phyloP scores from a whole-genome alignment of 2,888 invertebrate species.

The Diabrotica balteata region DNA sequence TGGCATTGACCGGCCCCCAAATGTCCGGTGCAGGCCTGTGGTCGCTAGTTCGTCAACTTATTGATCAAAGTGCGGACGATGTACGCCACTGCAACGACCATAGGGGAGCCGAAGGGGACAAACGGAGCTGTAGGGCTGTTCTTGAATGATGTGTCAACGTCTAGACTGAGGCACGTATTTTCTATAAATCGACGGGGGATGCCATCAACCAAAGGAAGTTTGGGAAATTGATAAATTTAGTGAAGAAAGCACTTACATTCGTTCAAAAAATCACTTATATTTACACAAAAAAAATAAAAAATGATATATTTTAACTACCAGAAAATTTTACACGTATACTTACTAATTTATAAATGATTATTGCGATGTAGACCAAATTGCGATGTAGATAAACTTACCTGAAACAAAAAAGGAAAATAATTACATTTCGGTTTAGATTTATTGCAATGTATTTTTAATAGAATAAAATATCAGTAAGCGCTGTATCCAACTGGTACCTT shows the following conservation, averaged over 20 bases:
- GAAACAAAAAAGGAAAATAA: constrained; percentile 16
- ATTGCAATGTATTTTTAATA: not conserved
- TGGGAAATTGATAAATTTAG: too few species aligned
- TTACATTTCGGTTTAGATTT: not conserved
- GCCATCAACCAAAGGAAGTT: too few species aligned
- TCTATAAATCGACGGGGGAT: too few species aligned
- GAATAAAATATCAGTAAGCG: constrained; percentile 34
- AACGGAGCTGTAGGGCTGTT: constrained; percentile 17
- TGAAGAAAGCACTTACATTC: too few species aligned
- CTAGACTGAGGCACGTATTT: too few species aligned
- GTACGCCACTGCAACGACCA: constrained; percentile 2
- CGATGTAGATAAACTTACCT: constrained; percentile 20
- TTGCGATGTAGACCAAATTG: not conserved
- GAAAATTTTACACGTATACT: too few species aligned
- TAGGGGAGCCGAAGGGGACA: not conserved
- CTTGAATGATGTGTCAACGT: too few species aligned
- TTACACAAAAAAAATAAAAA: too few species aligned
- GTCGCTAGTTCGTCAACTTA: not conserved
- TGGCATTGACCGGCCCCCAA: constrained; percentile 3
- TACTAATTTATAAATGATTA: too few species aligned
- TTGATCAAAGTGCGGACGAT: constrained; percentile 9
- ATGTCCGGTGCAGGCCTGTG: not conserved
- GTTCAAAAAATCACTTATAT: too few species aligned
- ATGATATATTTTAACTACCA: too few species aligned
- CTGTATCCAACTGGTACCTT: constrained; percentile 42